Evolutionary conservation across 2,888 invertebrate species (phyloP).

Genomic region (Acheta domesticus): DNA sequence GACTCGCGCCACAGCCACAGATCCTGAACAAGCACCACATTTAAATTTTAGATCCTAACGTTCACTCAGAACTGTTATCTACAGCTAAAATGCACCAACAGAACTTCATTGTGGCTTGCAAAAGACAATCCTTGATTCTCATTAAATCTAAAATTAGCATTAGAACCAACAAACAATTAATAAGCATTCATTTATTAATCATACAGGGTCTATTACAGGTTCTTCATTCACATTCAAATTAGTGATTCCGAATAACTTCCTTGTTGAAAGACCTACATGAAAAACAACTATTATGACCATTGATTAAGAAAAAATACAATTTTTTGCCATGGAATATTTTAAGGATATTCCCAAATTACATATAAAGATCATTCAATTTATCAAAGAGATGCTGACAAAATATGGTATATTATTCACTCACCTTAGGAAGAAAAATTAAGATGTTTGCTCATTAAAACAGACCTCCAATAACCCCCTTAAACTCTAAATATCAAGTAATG

Average conservation of each 20-base stretch:
- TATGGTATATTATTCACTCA: too few relatives aligned
- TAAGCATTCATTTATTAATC: background rate
- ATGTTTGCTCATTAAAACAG: too few relatives aligned
- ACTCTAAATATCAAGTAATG: too few relatives aligned
- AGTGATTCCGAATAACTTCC: background rate
- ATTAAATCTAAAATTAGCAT: background rate
- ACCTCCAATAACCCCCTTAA: too few relatives aligned
- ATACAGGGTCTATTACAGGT: too few relatives aligned
- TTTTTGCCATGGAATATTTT: too few relatives aligned
- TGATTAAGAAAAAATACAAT: too few relatives aligned
- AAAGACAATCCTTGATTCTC: background rate
- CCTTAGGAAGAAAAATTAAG: too few relatives aligned
- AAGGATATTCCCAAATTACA: too few relatives aligned
- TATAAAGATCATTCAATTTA: background rate
- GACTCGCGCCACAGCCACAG: conserved; percentile 61
- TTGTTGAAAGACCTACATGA: background rate
- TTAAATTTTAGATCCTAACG: background rate
- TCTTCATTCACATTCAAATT: background rate
- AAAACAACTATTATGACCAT: background rate
- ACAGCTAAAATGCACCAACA: background rate
- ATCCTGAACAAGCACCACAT: conserved; percentile 50
- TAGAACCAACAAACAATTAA: background rate
- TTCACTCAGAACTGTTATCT: background rate
- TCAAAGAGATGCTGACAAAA: background rate
- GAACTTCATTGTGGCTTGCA: background rate